Evolutionary conservation across 2,797 vertebrate species (phyloP).

Genomic region (Malacoraja senta): DNA sequence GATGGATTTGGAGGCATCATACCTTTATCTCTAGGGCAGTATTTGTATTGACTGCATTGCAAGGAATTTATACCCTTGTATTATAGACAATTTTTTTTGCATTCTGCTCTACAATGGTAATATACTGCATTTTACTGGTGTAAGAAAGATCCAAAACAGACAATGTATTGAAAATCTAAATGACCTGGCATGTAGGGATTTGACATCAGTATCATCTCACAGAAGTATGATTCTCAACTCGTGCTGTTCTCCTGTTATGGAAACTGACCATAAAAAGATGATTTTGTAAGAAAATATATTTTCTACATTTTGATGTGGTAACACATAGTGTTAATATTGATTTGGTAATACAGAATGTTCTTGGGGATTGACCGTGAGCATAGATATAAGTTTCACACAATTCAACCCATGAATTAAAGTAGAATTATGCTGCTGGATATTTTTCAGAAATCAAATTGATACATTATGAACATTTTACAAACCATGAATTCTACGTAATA

Average conservation of each 20-base stretch:
- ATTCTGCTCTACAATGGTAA: neutral
- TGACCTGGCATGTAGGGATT: neutral
- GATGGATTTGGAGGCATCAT: neutral
- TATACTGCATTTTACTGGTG: neutral
- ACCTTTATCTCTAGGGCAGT: neutral
- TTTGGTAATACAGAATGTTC: neutral
- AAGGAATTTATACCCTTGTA: neutral
- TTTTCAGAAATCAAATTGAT: neutral
- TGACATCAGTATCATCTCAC: neutral
- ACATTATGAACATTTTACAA: slow-evolving; percentile 1
- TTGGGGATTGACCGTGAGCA: neutral
- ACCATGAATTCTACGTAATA: neutral
- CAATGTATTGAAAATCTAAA: neutral
- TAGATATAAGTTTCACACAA: neutral
- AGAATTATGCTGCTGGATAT: neutral
- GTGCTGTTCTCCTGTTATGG: neutral
- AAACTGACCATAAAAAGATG: neutral
- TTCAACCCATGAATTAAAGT: neutral
- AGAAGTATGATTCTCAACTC: neutral
- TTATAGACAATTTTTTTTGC: neutral
- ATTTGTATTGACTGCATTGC: neutral
- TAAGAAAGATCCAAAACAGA: neutral
- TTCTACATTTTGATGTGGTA: neutral
- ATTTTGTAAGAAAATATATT: neutral
- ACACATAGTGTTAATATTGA: neutral